Base-by-base conservation (phyloP, 1,140 invertebrate genomes). In the honey bee (Apis mellifera) region DNA sequence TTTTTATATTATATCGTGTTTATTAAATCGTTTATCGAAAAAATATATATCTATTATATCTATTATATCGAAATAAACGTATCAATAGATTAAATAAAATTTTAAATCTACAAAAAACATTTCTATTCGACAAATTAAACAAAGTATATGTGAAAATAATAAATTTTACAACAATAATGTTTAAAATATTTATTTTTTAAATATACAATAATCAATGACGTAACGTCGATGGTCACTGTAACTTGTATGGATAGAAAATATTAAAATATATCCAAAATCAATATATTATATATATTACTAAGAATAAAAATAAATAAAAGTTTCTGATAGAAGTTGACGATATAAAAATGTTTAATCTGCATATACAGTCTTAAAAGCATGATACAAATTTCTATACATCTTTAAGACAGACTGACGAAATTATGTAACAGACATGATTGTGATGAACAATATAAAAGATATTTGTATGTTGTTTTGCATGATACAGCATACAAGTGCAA, bases 131-230 rank as follows among this genome's bases (percentile, higher is more conserved):
- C 17, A 64, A 59, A 23, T 50, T 69, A 11, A n/a, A 54, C 42
- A 12, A 26, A 23, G 48, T 7, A 48, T 48, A n/a, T 15, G 3
- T 15, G 32, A 73, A 19, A 23, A 7, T 42, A 81, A 81, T 68
- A 21, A 65, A 72, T 17, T 26, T 8, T n/a, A 5, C 13, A 75
- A 19, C 13, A 17, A 17, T 59, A 83, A 82, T 89, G 82, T 90
- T 91, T 91, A 91, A 91, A 92, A 92, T 92, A 91, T 92, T 92
- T 92, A 92, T 92, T 92, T 89, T 85, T 81, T 87, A 90, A 92
- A 89, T 90, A 89, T 90, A 92, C 88, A 87, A 86, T 88, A 83
- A 90, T 85, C 82, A 84, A 70, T 71, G 89, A 82, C 80, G 76
- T 84, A 83, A 86, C 75, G 82, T 85, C 83, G 82, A 73, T 73